Base-by-base conservation (phyloP, 2,113 vertebrate genomes). In the Etheostoma spectabile region DNA sequence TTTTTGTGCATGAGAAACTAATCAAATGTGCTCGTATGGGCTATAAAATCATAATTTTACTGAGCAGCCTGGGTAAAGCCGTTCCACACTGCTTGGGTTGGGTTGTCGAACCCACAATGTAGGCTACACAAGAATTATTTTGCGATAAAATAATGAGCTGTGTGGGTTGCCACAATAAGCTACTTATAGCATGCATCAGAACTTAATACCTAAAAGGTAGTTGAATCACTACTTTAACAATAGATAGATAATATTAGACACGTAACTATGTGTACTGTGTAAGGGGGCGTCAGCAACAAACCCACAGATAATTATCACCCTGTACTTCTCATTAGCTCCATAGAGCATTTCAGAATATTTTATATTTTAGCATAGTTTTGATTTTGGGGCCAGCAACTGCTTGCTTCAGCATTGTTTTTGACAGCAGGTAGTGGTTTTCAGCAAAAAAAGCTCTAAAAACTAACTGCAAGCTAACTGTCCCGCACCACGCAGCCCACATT, bases 101-200 rank as follows among this genome's bases (percentile, higher is more conserved):
- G 1, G n/a, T 8, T 76, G 8, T 27, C 4, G 2, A 61, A 24
- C 12, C 33, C 60, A 33, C 16, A 8, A 55, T 49, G 15, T 12
- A 15, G 24, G n/a, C n/a, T 6, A 15, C 14, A 35, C 1, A 11
- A 74, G 2, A 60, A 48, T 52, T 38, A 52, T 46, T 24, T 55
- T 11, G 62, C 15, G 30, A 24, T 8, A 71, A 87, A 89, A 74
- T 80, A 85, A 89, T 80, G 65, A 80, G 69, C 49, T 61, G 38
- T 48, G 51, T 80, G 57, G 21, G 61, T 35, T 49, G 38, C 51
- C 66, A 51, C 48, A 16, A 49, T 49, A 15, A 49, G 48, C 48
- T 16, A 49, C 48, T 49, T 18, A 49, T 49, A 16, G 48, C 48
- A 18, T 18, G 1, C 48, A 5, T 49, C 38, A 10, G 2, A 38